Conservation (phyloP, 1,140 invertebrate genomes). For the Ceratosolen fusciceps region DNA sequence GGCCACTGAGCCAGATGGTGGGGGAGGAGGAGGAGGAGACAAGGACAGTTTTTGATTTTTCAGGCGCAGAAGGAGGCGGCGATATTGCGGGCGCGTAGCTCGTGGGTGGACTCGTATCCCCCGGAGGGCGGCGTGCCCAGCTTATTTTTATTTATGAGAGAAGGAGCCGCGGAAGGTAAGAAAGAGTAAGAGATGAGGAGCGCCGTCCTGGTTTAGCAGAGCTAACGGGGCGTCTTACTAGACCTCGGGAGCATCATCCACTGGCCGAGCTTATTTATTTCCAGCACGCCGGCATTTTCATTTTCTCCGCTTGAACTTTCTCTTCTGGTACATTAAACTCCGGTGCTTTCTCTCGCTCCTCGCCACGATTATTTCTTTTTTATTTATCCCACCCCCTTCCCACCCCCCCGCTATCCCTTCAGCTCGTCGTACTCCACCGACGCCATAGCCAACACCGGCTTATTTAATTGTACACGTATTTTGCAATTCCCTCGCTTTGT, state of each 20-base stretch:
- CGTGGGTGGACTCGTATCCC: conserved; percentile 57
- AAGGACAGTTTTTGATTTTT: conserved; percentile 66
- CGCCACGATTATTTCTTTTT: background rate
- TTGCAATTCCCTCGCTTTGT: too few species aligned
- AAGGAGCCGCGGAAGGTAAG: conserved; percentile 65
- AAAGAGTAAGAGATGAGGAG: too few species aligned
- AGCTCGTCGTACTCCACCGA: too few species aligned
- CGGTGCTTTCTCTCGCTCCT: conserved; percentile 7
- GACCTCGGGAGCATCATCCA: conserved; percentile 45
- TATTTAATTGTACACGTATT: conserved; percentile 17
- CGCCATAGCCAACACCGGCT: too few species aligned
- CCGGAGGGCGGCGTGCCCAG: conserved; percentile 60
- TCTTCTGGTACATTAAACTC: conserved; percentile 41
- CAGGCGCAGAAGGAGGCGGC: conserved; percentile 53
- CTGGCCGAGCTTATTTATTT: conserved; percentile 43
- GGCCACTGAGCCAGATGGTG: conserved; percentile 48
- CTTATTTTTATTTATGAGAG: conserved; percentile 73
- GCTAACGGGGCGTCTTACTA: background rate
- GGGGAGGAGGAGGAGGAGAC: conserved; percentile 40
- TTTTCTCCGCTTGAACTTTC: conserved; percentile 43
- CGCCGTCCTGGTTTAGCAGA: conserved; percentile 34
- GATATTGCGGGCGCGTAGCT: conserved; percentile 61
- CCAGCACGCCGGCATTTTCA: conserved; percentile 61
- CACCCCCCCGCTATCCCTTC: too few species aligned
- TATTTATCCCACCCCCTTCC: too few species aligned